Evolutionary conservation across 2,888 invertebrate genomes (phyloP), one percentile per base, ranked within the genome.

Genomic region (Prenolepis imparis): DNA sequence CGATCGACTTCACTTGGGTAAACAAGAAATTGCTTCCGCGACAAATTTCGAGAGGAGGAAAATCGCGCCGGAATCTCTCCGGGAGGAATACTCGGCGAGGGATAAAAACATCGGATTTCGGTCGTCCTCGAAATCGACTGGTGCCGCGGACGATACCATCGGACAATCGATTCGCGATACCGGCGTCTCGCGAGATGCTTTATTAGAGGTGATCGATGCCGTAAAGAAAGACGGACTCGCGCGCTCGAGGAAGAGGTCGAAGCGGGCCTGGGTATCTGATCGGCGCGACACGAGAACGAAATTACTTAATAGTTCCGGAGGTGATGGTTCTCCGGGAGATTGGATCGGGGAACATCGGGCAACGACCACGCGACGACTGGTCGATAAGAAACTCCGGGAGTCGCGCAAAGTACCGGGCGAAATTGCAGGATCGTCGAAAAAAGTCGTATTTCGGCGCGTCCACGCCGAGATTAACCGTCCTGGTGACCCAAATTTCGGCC

Each of bases 341-440:
- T 80, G 83, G 81, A 80, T 70, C 80, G 80, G 63, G 68, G 63
- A 70, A 66, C 80, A 32, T 59, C 24, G 67, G 39, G 52, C 41
- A 15, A 39, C 8, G 24, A 39, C 18, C 63, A 18, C n/a, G 63
- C 81, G 63, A 41, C 75, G 44, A 44, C n/a, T 72, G 63, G 28
- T 73, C 75, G 75, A 74, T 55, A 81, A 81, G 75, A 55, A 75
- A 63, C 48, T 61, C 21, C 52, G 24, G 61, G 61, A 83, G 52
- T 80, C 80, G 67, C 39, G 77, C 32, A 18, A 75, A 61, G 52
- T 24, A 21, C 64, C 61, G 36, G 61, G n/a, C 39, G 80, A 41
- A 63, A 61, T 32, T 44, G n/a, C 57, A 32, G 52, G 28, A 28
- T 28, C 63, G 83, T 32, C 48, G 24, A 70, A 61, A 78, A 75